Conservation (phyloP, 2,797 vertebrate genomes). For the Pitangus sulphuratus region DNA sequence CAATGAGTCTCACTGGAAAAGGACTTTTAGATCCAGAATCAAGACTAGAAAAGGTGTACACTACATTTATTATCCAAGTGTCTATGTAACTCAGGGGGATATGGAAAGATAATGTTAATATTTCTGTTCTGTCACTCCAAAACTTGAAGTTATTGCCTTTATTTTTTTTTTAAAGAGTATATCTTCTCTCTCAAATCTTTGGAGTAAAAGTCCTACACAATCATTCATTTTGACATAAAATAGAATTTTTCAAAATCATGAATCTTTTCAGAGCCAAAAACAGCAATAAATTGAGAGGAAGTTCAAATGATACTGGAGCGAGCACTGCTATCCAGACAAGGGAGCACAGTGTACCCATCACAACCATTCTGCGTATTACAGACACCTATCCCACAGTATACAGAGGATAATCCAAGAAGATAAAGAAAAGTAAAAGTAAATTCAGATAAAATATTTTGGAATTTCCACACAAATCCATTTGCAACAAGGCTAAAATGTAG, state of each 20-base stretch:
- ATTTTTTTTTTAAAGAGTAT: neutral
- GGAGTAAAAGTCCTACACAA: neutral
- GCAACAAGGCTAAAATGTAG: neutral
- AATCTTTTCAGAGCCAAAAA: neutral
- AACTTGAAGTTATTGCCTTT: neutral
- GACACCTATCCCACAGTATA: neutral
- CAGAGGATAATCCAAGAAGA: neutral
- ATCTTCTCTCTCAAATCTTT: neutral
- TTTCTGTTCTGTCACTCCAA: neutral
- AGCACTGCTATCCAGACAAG: neutral
- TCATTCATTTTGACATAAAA: neutral
- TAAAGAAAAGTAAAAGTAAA: neutral
- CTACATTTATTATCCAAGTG: neutral
- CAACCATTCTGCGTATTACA: neutral
- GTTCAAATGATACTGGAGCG: neutral
- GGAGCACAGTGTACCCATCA: neutral
- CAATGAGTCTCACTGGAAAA: neutral
- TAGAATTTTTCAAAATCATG: neutral
- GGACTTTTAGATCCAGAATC: neutral
- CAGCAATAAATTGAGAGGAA: neutral
- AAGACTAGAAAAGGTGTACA: neutral
- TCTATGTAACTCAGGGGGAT: neutral
- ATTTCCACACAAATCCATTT: neutral
- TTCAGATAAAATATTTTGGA: neutral
- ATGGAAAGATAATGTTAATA: rapidly evolving